Conservation (phyloP, 2,113 vertebrate genomes). For the Rhodinocichla rosea region DNA sequence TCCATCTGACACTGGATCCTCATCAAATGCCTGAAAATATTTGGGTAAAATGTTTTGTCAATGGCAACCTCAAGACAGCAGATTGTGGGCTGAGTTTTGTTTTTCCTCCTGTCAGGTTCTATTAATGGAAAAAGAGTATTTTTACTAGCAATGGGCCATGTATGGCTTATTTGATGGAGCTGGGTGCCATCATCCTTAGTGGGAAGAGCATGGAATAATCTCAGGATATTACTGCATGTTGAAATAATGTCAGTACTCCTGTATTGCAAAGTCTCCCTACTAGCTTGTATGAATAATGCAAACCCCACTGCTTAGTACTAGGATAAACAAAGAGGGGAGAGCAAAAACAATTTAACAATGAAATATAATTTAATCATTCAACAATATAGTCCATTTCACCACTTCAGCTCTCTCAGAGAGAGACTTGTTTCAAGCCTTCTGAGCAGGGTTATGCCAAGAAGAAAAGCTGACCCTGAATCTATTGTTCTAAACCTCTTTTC, state of each 20-base stretch:
- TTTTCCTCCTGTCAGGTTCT: neutral
- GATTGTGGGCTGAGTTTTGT: neutral
- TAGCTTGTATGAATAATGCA: neutral
- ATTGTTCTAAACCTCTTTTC: neutral
- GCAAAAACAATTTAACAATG: neutral
- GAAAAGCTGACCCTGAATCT: neutral
- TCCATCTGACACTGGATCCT: constrained; percentile 29
- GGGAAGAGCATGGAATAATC: neutral
- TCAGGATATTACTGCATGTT: neutral
- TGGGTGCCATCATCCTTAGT: neutral
- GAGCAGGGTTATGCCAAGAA: neutral
- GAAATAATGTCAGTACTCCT: neutral
- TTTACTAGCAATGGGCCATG: neutral
- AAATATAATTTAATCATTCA: neutral
- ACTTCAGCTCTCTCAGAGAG: neutral
- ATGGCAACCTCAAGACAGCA: neutral
- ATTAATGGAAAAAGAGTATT: neutral
- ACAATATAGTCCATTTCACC: neutral
- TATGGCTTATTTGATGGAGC: neutral
- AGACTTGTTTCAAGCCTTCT: neutral
- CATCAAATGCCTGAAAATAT: constrained; percentile 27
- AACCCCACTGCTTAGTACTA: neutral
- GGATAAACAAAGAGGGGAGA: neutral
- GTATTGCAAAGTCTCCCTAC: neutral
- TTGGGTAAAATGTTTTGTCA: constrained; percentile 28